A percentile compares a stretch with the other conserved stretches of the same genome.
phyloP scores from a whole-genome alignment of 2,797 vertebrate species.

The Streptopelia turtur region DNA sequence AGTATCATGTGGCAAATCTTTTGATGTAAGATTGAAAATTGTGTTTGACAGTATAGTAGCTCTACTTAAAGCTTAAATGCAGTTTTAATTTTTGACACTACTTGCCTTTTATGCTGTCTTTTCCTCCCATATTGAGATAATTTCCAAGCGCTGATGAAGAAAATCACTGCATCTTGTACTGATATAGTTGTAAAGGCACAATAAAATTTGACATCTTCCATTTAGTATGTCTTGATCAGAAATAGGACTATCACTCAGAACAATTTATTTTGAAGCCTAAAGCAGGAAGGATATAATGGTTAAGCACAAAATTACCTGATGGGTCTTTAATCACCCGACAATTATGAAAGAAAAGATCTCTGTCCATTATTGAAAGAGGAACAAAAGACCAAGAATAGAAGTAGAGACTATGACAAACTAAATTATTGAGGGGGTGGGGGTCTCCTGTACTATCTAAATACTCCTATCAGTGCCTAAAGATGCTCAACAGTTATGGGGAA shows the following conservation, averaged over 20 bases:
- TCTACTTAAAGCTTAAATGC: background rate
- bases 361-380: conserved; percentile 30
- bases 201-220: conserved; percentile 40
- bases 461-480: background rate
- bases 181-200: conserved; percentile 26
- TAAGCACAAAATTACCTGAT: conserved; percentile 41
- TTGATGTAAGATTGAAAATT: background rate
- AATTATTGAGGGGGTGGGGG: background rate
- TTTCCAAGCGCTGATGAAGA: background rate
- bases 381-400: conserved; percentile 10
- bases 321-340: conserved; percentile 36
- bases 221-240: conserved; percentile 47
- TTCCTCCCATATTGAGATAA: conserved; percentile 9
- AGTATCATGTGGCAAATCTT: background rate
- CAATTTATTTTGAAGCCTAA: conserved; percentile 53
- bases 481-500: background rate
- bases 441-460: background rate
- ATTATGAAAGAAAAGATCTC: conserved; percentile 28
- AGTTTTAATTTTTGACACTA: background rate
- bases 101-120: background rate
- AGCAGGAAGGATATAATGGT: conserved; percentile 22
- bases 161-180: conserved; percentile 23
- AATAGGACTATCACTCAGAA: conserved; percentile 39
- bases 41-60: background rate
- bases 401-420: background rate